These are phyloP conservation scores for Mythimna impura DNA, from an alignment of 2,888 invertebrate genomes.

Conservation along the genomic window DNA sequence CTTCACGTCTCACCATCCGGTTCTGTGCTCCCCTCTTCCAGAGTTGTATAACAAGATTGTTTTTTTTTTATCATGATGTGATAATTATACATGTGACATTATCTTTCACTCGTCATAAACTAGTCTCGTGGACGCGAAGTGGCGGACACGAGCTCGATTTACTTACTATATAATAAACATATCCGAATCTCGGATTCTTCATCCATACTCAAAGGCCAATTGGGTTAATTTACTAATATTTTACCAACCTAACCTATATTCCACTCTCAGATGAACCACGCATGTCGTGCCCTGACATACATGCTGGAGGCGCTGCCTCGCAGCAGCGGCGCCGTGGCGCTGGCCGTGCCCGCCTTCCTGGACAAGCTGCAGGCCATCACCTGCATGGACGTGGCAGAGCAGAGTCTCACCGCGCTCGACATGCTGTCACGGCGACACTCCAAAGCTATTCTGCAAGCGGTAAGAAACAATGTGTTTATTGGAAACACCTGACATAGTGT, in stretches of 20 bases:
- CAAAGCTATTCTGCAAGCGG: conserved; percentile 98
- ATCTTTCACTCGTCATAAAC: not conserved
- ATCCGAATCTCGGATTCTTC: no score
- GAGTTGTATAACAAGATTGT: no score
- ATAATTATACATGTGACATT: no score
- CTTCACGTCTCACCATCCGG: no score
- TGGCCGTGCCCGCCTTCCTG: conserved; percentile 98
- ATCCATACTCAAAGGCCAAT: not conserved
- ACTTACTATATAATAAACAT: not conserved
- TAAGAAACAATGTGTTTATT: conserved; percentile 78
- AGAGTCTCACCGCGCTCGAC: conserved; percentile 98
- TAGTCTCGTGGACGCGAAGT: not conserved
- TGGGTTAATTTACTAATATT: not conserved
- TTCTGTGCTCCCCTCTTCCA: no score
- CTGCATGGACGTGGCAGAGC: conserved; percentile 99
- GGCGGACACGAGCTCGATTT: no score
- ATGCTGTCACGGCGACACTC: conserved; percentile 99
- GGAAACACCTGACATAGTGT: not conserved
- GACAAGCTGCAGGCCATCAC: conserved; percentile 99
- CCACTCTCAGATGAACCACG: conserved; percentile 96
- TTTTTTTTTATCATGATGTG: no score
- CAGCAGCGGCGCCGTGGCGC: conserved; percentile 98
- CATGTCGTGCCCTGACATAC: conserved; percentile 99
- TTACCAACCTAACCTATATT: not conserved
- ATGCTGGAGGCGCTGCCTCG: conserved; percentile 99